Evolutionary conservation across 2,888 invertebrate species (phyloP), one percentile per base, ranked within the genome.

Genomic region (Chloromyia formosa): DNA sequence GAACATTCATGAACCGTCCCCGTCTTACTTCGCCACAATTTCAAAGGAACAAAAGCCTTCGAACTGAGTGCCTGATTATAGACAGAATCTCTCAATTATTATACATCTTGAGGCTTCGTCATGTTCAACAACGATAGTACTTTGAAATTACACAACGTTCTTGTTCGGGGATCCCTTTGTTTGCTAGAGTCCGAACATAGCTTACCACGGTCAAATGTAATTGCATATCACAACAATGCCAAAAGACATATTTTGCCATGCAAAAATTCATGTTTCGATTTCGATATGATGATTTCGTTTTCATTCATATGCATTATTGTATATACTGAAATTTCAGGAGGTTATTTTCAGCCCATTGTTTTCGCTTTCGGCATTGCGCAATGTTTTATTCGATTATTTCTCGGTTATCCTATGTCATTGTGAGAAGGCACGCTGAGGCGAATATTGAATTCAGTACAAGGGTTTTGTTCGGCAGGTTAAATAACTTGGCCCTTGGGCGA

Each of bases 201-300:
- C 56, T 40, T 40, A 27, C 71, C 71, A 71, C 53, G 71, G 71
- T 71, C 71, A 58, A 56, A 71, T 56, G 56, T 71, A 71, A 71
- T 71, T 71, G 71, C 58, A 71, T 71, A 71, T 58, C 56, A 18
- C 71, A 56, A 71, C 71, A 40, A 71, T 56, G 71, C 71, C 71
- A 71, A 71, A 71, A 71, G 71, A 71, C 71, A 71, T 71, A 71
- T 71, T 71, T 71, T 58, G 40, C 58, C 56, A 71, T 71, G 71
- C 71, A 71, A 58, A 58, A 71, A 71, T 56, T 16, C 71, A 71
- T 71, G 71, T 71, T 71, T 71, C 71, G 58, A 71, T 71, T 71
- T 71, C 71, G 40, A 42, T 56, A 42, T 56, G 42, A 71, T 71
- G 71, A 56, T 71, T 71, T 71, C 71, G 40, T 56, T 71, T 71